Percentiles rank a stretch among this genome's conserved stretches.
These are phyloP conservation scores for Philaenus spumarius DNA, from an alignment of 1,140 invertebrate species.

Conservation along the genomic window DNA sequence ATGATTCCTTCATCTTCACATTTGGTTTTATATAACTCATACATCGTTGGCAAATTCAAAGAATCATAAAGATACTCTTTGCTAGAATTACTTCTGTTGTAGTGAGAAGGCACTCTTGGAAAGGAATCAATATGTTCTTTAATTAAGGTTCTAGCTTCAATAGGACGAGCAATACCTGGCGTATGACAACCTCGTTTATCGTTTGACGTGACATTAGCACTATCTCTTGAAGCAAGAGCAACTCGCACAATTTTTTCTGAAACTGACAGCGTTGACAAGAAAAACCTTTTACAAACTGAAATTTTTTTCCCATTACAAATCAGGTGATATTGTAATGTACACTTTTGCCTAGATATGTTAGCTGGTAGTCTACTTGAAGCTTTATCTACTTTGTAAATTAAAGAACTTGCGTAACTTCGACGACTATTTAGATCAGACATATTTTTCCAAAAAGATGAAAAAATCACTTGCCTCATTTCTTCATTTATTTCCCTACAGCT, in stretches of 20 bases:
- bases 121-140: constrained; percentile 1
- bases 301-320: background rate
- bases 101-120: background rate
- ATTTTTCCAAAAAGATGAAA: constrained; percentile 4
- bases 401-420: too few relatives aligned
- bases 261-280: background rate
- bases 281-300: constrained; percentile 1
- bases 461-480: background rate
- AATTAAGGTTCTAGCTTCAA: background rate
- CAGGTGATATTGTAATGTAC: too few relatives aligned
- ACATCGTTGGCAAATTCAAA: too few relatives aligned
- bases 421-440: too few relatives aligned
- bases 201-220: background rate
- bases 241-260: background rate
- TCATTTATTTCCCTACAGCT: background rate
- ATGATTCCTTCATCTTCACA: too few relatives aligned
- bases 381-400: too few relatives aligned
- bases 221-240: background rate
- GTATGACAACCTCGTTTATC: background rate
- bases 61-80: background rate
- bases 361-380: too few relatives aligned
- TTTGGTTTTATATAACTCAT: too few relatives aligned
- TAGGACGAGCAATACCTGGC: background rate
- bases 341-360: too few relatives aligned
- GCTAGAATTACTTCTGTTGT: background rate